Conservation (phyloP, 2,113 vertebrate species). For the Saccopteryx leptura region DNA sequence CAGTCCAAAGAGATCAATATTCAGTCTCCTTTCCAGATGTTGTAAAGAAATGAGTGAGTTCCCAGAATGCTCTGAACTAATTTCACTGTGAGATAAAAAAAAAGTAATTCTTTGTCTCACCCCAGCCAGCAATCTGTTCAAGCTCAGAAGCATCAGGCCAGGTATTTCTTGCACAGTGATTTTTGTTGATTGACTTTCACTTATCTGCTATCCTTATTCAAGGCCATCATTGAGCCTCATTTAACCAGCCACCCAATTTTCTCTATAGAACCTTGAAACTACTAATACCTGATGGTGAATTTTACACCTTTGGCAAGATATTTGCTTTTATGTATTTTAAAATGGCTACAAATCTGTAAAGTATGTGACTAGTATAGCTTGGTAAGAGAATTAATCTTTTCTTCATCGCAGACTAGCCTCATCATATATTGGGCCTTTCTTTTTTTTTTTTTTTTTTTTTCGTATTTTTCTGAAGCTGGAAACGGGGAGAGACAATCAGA, state of each 20-base stretch:
- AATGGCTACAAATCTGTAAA: background rate
- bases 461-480: too few species aligned
- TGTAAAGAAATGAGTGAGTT: slow-evolving; percentile 70
- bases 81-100: slow-evolving; percentile 42
- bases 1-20: slow-evolving; percentile 68
- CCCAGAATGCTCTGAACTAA: slow-evolving; percentile 57
- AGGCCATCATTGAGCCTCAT: background rate
- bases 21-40: slow-evolving; percentile 66
- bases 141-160: slow-evolving; percentile 34
- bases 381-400: background rate
- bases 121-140: slow-evolving; percentile 15
- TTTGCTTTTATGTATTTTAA: background rate
- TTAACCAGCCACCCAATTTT: background rate
- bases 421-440: rapidly evolving
- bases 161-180: background rate
- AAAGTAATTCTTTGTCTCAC: slow-evolving; percentile 30
- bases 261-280: background rate
- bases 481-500: too few species aligned
- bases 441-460: too few species aligned
- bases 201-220: background rate
- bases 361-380: background rate
- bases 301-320: background rate
- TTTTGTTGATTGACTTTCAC: background rate
- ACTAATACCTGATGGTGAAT: slow-evolving; percentile 26
- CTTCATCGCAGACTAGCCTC: background rate